A percentile compares a stretch with the other conserved stretches of the same genome.
Evolutionary conservation across 2,113 vertebrate species (phyloP).

Genomic region (Cynopterus brachyotis): DNA sequence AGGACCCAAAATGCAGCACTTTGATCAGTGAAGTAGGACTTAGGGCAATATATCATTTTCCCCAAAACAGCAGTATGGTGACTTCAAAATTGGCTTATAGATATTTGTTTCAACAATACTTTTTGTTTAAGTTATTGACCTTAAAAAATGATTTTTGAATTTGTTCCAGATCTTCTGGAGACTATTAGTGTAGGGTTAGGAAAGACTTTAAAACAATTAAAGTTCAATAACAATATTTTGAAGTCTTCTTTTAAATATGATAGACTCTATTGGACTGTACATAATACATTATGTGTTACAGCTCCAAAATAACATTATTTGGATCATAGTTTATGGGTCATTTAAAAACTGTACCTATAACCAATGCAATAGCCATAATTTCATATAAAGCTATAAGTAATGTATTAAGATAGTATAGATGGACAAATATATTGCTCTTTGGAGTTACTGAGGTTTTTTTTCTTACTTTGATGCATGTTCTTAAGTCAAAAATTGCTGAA

Average conservation of each 20-base stretch:
- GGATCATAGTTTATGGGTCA: neutral
- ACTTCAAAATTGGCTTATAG: neutral
- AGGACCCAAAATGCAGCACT: neutral
- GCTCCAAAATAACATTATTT: neutral
- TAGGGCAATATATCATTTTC: neutral
- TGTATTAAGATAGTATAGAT: neutral
- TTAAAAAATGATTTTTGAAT: neutral
- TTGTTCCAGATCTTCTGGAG: neutral
- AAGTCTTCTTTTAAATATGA: neutral
- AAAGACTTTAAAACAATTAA: neutral
- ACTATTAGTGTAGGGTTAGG: neutral
- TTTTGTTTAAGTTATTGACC: neutral
- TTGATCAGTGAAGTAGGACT: neutral
- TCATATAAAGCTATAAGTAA: neutral
- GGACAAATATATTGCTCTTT: neutral
- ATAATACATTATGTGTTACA: neutral
- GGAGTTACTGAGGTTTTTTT: neutral
- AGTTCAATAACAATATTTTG: neutral
- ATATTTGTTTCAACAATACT: neutral
- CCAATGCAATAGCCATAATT: neutral
- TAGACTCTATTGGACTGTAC: neutral
- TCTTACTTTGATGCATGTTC: neutral
- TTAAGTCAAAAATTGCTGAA: slow-evolving; percentile 17
- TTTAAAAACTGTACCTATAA: neutral
- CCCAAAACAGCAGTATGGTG: neutral